phyloP scores from a whole-genome alignment of 2,888 invertebrate species.

The Eupithecia pulchellata region DNA sequence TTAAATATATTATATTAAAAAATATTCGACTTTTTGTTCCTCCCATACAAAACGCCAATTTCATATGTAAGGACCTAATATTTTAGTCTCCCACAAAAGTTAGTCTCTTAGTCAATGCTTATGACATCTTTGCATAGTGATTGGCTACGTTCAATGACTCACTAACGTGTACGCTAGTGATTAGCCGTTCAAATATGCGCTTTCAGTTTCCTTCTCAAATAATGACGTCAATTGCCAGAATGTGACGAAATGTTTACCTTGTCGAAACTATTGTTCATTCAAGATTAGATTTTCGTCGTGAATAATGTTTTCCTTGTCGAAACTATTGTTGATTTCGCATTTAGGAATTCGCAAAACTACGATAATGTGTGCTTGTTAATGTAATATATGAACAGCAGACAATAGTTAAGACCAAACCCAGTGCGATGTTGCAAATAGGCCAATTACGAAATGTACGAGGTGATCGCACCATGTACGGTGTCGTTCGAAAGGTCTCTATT shows the following conservation, averaged over 20 bases:
- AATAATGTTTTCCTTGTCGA: too few relatives aligned
- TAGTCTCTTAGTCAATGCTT: neutral
- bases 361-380: neutral
- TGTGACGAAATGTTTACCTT: constrained; percentile 15
- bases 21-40: too few relatives aligned
- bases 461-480: constrained; percentile 4
- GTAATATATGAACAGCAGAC: neutral
- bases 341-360: constrained; percentile 2
- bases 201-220: constrained; percentile 29
- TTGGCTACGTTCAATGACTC: constrained; percentile 21
- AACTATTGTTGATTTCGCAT: too few relatives aligned
- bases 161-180: constrained; percentile 31
- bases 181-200: constrained; percentile 33
- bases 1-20: too few relatives aligned
- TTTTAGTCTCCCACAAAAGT: neutral
- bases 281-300: neutral
- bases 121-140: constrained; percentile 6
- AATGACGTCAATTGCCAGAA: constrained; percentile 27
- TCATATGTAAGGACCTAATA: too few relatives aligned
- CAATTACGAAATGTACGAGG: neutral
- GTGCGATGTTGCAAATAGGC: neutral
- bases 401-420: neutral
- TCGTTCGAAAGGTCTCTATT: neutral
- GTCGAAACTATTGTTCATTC: neutral
- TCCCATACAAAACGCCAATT: too few relatives aligned